Evolutionary conservation across 2,888 invertebrate genomes (phyloP), one percentile per base, ranked within the genome.

Genomic region (Trachelus troglodyta): DNA sequence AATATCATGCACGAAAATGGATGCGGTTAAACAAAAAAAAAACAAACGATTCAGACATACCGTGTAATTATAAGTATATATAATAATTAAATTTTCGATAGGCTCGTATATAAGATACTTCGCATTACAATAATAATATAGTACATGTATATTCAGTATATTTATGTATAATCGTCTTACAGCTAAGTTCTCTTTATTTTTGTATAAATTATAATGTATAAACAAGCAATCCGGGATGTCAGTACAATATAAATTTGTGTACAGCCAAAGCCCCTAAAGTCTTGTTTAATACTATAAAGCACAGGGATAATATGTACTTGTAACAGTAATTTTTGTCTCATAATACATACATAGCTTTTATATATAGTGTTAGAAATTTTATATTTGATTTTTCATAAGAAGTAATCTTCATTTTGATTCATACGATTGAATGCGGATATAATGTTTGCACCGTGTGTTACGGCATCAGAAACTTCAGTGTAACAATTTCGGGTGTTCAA

Each of bases 151-250:
- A 69, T 76, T 23, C 75, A 69, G 35, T 69, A n/a, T 75, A 69
- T 31, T 75, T 33, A 34, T 40, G n/a, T 75, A 76, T 33, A 76
- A n/a, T 33, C 15, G 30, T 77, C n/a, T 37, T 31, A 37, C 37
- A 23, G 30, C 34, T 74, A 34, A 23, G 69, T n/a, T 34, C 35
- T 76, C 68, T 37, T 34, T 77, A 73, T 83, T 84, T 23, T 56
- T 84, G 82, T 84, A 81, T 85, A 87, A 88, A 85, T 89, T 84
- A 87, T 85, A 86, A 84, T 81, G 85, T 84, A 87, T 81, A 87
- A 88, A 87, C 83, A 89, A 88, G 87, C 87, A 78, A 85, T 86
- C 80, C 80, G 76, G 77, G 76, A 81, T 81, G 80, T 85, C 78
- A 75, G 75, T 84, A 82, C 78, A 71, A 71, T 31, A 83, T 77